Percentiles rank a stretch among this genome's conserved stretches.
These are phyloP conservation scores for Archips crataeganus DNA, from an alignment of 2,888 invertebrate species.

Conservation along the genomic window DNA sequence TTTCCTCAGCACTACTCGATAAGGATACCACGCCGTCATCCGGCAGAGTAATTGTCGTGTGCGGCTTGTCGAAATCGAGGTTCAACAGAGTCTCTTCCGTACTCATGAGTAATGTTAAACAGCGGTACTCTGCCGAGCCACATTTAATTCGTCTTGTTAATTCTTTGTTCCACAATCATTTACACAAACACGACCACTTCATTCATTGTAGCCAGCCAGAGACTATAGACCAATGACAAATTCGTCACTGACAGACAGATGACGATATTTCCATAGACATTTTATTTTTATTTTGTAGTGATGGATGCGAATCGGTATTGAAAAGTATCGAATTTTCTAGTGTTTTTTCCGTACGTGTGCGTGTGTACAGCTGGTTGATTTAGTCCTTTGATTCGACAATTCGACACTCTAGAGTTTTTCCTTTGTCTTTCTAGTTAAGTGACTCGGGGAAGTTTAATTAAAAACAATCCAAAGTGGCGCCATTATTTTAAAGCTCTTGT, in stretches of 20 bases:
- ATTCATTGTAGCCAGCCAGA: conserved; percentile 61
- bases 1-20: conserved; percentile 88
- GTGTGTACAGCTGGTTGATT: too few relatives aligned
- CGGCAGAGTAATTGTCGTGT: conserved; percentile 75
- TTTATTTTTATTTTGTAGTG: conserved; percentile 22
- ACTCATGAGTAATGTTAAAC: conserved; percentile 86
- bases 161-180: conserved; percentile 85
- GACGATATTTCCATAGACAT: conserved; percentile 46
- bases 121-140: conserved; percentile 77
- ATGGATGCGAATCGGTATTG: conserved; percentile 29
- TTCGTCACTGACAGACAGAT: conserved; percentile 53
- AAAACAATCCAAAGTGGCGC: too few relatives aligned
- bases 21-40: conserved; percentile 87
- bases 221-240: conserved; percentile 64
- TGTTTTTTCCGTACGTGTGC: too few relatives aligned
- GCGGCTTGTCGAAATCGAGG: conserved; percentile 87
- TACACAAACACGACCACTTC: conserved; percentile 78
- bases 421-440: not conserved
- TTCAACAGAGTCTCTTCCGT: conserved; percentile 87
- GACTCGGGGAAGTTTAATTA: too few relatives aligned
- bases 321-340: not conserved
- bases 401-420: too few relatives aligned
- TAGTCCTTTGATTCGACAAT: too few relatives aligned
- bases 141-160: conserved; percentile 81
- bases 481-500: too few relatives aligned